These are phyloP conservation scores for Hypotaenidia philippensis DNA, from an alignment of 2,797 vertebrate genomes.

Conservation along the genomic window DNA sequence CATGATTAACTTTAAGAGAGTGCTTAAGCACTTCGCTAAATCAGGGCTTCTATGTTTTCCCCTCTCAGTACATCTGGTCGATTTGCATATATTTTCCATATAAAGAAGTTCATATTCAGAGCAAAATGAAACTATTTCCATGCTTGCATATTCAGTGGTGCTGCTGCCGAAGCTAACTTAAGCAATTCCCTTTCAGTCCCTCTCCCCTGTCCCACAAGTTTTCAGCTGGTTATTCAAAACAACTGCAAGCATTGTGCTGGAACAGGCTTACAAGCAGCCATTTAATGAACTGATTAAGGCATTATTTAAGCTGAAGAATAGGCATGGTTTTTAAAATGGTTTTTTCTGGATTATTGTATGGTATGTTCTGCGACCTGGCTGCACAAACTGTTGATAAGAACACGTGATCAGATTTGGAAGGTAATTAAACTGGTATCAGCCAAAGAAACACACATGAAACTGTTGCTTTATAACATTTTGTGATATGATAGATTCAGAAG, in stretches of 20 bases:
- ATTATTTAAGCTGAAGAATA: neutral
- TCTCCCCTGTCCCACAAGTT: neutral
- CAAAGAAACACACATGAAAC: neutral
- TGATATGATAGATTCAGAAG: neutral
- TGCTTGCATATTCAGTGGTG: neutral
- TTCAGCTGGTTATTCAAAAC: neutral
- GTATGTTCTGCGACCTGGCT: fast-evolving
- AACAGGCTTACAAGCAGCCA: neutral
- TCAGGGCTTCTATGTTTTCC: slow-evolving; percentile 44
- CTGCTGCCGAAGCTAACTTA: slow-evolving; percentile 12
- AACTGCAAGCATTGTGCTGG: neutral
- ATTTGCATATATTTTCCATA: slow-evolving; percentile 71
- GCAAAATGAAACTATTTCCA: slow-evolving; percentile 17
- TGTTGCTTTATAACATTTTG: neutral
- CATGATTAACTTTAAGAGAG: slow-evolving; percentile 69
- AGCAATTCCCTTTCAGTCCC: neutral
- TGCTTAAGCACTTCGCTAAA: slow-evolving; percentile 66
- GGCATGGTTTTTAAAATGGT: neutral
- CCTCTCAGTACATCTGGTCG: slow-evolving; percentile 43
- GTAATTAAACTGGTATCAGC: neutral
- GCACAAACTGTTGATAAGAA: neutral
- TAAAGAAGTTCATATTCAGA: slow-evolving; percentile 49
- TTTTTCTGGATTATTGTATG: neutral
- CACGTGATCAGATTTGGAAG: neutral
- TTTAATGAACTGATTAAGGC: neutral